Conservation (phyloP, 2,113 vertebrate genomes). For the Hipposideros armiger region DNA sequence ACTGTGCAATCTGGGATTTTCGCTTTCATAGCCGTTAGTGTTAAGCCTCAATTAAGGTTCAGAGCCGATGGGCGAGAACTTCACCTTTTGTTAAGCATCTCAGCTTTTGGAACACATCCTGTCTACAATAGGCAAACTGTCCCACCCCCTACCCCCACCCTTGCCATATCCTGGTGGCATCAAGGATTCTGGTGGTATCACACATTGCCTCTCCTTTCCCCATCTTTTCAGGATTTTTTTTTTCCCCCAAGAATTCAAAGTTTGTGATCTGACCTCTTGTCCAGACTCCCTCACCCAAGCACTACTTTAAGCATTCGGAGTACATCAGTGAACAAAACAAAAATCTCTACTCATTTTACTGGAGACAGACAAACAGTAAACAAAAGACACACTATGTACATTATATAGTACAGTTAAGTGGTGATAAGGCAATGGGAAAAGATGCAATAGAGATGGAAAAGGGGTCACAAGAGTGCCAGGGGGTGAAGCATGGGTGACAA, state of each 20-base stretch:
- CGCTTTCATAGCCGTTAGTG: not conserved
- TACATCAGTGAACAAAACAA: not conserved
- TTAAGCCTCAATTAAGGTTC: not conserved
- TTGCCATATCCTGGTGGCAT: fast-evolving
- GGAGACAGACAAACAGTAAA: not conserved
- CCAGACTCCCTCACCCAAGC: not conserved
- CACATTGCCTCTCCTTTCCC: not conserved
- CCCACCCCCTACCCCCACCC: no score
- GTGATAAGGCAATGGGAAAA: not conserved
- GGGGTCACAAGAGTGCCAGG: fast-evolving
- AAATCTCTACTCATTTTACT: not conserved
- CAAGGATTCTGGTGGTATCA: not conserved
- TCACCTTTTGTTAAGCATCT: not conserved
- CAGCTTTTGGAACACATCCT: not conserved
- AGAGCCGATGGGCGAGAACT: not conserved
- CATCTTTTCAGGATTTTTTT: not conserved
- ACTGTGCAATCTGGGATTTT: not conserved
- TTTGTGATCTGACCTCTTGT: not conserved
- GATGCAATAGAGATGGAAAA: not conserved
- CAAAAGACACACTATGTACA: not conserved
- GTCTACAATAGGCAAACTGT: fast-evolving
- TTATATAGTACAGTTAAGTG: fast-evolving
- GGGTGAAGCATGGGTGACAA: not conserved
- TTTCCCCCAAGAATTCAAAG: not conserved
- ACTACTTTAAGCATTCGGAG: not conserved